phyloP scores from a whole-genome alignment of 2,113 vertebrate genomes.

The Anolis sagrei region DNA sequence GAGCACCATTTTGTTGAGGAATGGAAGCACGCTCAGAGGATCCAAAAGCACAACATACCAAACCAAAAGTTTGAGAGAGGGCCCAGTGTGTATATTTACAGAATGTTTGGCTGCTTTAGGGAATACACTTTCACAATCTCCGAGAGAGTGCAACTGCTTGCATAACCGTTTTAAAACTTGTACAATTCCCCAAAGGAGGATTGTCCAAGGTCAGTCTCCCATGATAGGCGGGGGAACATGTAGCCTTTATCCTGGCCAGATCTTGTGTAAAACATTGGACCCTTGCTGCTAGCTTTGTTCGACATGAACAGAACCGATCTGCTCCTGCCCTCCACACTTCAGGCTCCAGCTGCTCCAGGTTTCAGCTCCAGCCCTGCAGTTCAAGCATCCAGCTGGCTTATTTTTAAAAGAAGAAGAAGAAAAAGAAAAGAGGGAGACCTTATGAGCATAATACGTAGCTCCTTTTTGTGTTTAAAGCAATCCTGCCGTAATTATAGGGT shows the following conservation, averaged over 20 bases:
- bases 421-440: neutral
- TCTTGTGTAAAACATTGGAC: neutral
- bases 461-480: neutral
- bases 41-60: neutral
- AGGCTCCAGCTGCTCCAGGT: neutral
- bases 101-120: no score
- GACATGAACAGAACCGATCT: neutral
- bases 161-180: no score
- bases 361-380: neutral
- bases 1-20: neutral
- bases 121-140: no score
- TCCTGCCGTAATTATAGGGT: conserved; percentile 1
- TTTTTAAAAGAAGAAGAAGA: neutral
- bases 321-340: neutral
- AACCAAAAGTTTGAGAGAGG: no score
- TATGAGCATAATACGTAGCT: neutral
- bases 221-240: neutral
- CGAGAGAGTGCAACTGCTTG: no score
- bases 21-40: neutral
- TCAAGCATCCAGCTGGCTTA: neutral
- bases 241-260: neutral
- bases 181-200: no score
- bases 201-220: no score
- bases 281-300: neutral
- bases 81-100: no score